phyloP scores from a whole-genome alignment of 2,113 vertebrate species.

The Bubalus kerabau region DNA sequence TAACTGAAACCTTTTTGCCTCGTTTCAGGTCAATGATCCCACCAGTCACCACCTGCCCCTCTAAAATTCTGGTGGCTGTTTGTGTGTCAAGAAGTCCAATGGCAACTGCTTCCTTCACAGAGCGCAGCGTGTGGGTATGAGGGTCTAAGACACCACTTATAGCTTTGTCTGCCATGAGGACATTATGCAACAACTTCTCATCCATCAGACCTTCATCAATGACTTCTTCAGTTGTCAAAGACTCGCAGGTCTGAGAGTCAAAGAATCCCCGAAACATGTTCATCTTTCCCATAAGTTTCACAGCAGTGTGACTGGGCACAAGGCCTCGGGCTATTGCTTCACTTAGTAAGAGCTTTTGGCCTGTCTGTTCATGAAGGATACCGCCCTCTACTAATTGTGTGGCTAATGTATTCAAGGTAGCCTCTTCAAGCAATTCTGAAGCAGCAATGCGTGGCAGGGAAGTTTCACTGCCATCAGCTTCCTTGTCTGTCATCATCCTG shows the following conservation, averaged over 20 bases:
- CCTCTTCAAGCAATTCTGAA: constrained; percentile 63
- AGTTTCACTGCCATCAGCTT: background rate
- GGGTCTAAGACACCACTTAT: constrained; percentile 90
- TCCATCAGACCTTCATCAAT: constrained; percentile 89
- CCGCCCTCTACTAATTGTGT: constrained; percentile 85
- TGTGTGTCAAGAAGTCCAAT: constrained; percentile 88
- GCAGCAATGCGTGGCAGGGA: constrained; percentile 1
- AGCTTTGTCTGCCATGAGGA: constrained; percentile 87
- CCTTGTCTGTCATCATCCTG: background rate
- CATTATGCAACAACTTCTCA: constrained; percentile 89
- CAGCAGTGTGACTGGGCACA: constrained; percentile 86
- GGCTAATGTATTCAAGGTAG: constrained; percentile 79
- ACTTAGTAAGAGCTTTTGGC: constrained; percentile 85
- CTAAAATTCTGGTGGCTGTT: constrained; percentile 86
- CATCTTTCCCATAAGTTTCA: constrained; percentile 89
- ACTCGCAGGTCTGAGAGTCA: constrained; percentile 81
- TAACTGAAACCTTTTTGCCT: constrained; percentile 92
- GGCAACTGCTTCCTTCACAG: constrained; percentile 86
- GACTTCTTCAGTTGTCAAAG: constrained; percentile 87
- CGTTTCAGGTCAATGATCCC: constrained; percentile 91
- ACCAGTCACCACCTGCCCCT: constrained; percentile 92
- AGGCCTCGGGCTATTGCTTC: constrained; percentile 85
- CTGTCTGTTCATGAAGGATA: constrained; percentile 79
- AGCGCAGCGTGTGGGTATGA: constrained; percentile 78
- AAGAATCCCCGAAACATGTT: constrained; percentile 92